Percentiles rank a stretch among this genome's conserved stretches.
phyloP scores from a whole-genome alignment of 1,140 invertebrate species.

The Rhyzopertha dominica region DNA sequence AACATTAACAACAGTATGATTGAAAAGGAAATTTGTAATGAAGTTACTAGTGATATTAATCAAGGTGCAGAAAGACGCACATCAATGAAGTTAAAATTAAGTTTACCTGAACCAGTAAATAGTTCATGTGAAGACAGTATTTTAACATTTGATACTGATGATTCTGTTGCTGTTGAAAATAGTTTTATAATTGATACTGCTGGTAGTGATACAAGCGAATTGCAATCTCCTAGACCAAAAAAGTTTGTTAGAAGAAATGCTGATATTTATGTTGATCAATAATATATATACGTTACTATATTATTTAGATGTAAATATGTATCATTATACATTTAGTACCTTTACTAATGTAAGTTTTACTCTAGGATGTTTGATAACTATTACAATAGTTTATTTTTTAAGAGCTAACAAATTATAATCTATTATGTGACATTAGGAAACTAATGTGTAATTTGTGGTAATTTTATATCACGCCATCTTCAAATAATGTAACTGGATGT shows the following conservation, averaged over 20 bases:
- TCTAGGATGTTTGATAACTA: too few species aligned
- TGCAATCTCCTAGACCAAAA: conserved; percentile 12
- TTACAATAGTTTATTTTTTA: too few species aligned
- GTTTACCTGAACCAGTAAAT: conserved; percentile 11
- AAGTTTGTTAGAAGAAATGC: conserved; percentile 34
- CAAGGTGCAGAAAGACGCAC: not conserved
- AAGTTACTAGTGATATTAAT: conserved; percentile 22
- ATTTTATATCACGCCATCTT: too few species aligned
- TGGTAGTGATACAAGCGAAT: not conserved
- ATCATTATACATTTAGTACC: too few species aligned
- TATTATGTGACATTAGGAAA: too few species aligned
- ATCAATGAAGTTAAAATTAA: conserved; percentile 10
- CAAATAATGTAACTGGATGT: too few species aligned
- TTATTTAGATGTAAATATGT: not conserved
- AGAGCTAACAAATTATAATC: too few species aligned
- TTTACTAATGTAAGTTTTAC: too few species aligned
- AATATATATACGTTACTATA: conserved; percentile 1
- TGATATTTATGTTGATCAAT: conserved; percentile 17
- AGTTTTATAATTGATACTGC: conserved; percentile 5
- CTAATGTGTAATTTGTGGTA: too few species aligned
- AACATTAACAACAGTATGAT: conserved; percentile 21
- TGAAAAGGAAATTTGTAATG: conserved; percentile 14
- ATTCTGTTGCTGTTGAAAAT: conserved; percentile 6
- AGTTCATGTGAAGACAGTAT: conserved; percentile 1
- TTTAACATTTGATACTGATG: conserved; percentile 4